Base-by-base conservation (phyloP, 1,140 invertebrate species). In the Camponotus floridanus region DNA sequence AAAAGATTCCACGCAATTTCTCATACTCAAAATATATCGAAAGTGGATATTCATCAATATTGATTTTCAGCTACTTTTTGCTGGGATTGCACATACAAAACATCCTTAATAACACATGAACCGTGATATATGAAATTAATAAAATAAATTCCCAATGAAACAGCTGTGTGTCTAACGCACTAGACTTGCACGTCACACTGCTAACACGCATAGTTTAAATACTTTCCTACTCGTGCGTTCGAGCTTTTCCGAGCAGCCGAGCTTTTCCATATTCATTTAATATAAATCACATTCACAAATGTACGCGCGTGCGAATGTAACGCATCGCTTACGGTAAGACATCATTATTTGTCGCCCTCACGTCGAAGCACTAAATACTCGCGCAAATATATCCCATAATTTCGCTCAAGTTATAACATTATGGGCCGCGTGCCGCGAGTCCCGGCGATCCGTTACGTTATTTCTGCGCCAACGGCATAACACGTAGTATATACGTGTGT, bases 291-390 rank as follows among this genome's bases (percentile, higher is more conserved):
- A 59, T 13, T 13, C 45, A 31, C 51, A 51, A 59, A 21, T 39
- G n/a, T 33, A 73, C 39, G 62, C 33, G 62, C 65, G 55, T 13
- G 62, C 76, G 76, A 70, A 31, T 45, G 42, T 83, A 83, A 83
- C 26, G 68, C 42, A 74, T 74, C 31, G 79, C 4, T 48, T 74
- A 73, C 79, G 74, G 74, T 83, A 74, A 83, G 79, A 74, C 79
- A 83, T 83, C 79, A 74, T 83, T 83, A 83, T 83, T 83, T 83
- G 79, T 74, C 79, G 79, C 31, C 26, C 79, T 83, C 79, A 83
- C 79, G 79, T 83, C 79, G 68, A 73, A 74, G 79, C 55, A 83
- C 79, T 83, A 83, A 83, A 83, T 83, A 83, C 55, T 74, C 79
- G 55, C 68, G 79, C 68, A 74, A 81, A 83, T 83, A 73, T 73